Percentiles rank a stretch among this genome's conserved stretches.
These are phyloP conservation scores for Drosophila bipectinata DNA, from an alignment of 1,140 invertebrate genomes.

Conservation along the genomic window DNA sequence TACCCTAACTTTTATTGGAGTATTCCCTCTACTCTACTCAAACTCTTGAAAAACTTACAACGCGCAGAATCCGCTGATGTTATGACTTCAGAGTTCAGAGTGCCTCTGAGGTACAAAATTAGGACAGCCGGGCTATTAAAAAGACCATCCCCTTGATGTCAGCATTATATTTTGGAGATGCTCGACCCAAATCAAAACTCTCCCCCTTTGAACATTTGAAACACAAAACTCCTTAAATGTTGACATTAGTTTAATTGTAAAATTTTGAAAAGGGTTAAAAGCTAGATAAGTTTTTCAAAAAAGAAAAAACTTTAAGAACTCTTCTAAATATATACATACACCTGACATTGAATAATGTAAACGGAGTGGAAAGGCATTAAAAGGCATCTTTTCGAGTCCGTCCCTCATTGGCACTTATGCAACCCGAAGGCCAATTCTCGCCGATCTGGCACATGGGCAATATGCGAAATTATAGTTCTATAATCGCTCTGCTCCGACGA, in stretches of 20 bases:
- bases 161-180: conserved; percentile 4
- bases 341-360: conserved; percentile 10
- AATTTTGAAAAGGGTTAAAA: conserved; percentile 21
- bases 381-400: background rate
- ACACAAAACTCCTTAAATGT: background rate
- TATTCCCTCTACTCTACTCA: background rate
- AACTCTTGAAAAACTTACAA: background rate
- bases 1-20: background rate
- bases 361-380: conserved; percentile 5
- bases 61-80: conserved; percentile 59
- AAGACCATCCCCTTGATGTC: background rate
- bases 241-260: conserved; percentile 37
- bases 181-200: conserved; percentile 64
- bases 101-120: conserved; percentile 5
- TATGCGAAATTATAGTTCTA: conserved; percentile 50
- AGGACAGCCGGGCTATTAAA: conserved; percentile 36
- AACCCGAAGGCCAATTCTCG: conserved; percentile 24
- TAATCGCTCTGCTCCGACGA: conserved; percentile 27
- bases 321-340: conserved; percentile 2
- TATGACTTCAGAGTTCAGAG: conserved; percentile 6
- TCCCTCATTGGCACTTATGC: conserved; percentile 24
- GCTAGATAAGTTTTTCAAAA: background rate
- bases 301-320: background rate
- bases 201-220: conserved; percentile 11
- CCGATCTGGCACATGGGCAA: conserved; percentile 33